Evolutionary conservation across 2,888 invertebrate genomes (phyloP).

Genomic region (Sympetrum striolatum): DNA sequence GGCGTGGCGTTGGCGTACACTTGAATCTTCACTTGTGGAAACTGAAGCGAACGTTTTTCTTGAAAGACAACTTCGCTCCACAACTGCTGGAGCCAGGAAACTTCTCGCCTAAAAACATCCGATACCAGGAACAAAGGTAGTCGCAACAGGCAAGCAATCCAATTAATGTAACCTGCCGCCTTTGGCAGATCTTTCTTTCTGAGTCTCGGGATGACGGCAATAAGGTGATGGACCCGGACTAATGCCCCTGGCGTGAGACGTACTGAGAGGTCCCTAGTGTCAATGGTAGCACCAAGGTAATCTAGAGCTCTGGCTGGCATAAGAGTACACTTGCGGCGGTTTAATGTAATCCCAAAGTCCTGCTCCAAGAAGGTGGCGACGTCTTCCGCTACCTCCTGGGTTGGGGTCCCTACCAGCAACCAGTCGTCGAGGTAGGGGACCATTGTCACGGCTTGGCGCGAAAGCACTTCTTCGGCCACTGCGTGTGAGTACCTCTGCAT

Average conservation of each 20-base stretch:
- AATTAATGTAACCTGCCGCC: background rate
- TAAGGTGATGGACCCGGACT: background rate
- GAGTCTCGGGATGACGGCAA: background rate
- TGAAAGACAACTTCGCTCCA: background rate
- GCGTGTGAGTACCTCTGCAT: background rate
- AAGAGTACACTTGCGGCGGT: background rate
- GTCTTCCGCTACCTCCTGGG: too few species aligned
- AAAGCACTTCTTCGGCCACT: background rate
- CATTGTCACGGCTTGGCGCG: background rate
- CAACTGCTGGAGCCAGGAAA: background rate
- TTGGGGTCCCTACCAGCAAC: background rate
- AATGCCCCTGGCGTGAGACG: background rate
- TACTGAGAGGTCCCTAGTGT: background rate
- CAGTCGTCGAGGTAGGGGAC: background rate
- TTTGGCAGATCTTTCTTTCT: background rate
- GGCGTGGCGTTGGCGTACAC: background rate
- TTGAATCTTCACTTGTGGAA: background rate
- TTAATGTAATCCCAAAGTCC: background rate
- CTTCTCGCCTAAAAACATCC: background rate
- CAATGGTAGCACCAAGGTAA: background rate
- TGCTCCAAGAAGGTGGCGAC: background rate
- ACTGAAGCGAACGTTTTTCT: background rate
- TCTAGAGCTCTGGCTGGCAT: fast-evolving
- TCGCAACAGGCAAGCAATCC: background rate
- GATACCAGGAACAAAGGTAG: background rate